Evolutionary conservation across 2,888 invertebrate species (phyloP), one percentile per base, ranked within the genome.

Genomic region (Hyposoter didymator): DNA sequence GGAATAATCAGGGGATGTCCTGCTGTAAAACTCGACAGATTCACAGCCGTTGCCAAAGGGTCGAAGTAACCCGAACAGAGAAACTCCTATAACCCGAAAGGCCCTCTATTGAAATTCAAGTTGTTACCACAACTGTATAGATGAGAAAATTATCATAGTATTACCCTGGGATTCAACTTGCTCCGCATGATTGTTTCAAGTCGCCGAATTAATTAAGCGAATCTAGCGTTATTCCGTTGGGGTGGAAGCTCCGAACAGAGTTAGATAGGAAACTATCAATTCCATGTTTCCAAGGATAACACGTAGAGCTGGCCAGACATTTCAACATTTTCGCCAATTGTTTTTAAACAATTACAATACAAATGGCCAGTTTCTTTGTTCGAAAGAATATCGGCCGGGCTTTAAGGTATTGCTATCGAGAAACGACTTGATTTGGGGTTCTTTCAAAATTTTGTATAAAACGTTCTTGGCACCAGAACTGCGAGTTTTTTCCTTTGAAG

Each of bases 1-100:
- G 78, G 78, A 84, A 84, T 84, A 82, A 81, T 84, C 81, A 74
- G 55, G 81, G 78, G 78, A 84, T 84, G 78, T 78, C 59, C 79
- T 62, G 67, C 73, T 84, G 55, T 74, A 82, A 81, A 78, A 75
- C 66, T 78, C 70, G 28, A 43, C 66, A 78, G 78, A 69, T 39
- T 43, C 84, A n/a, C 78, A 78, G 78, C 84, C 82, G 82, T 78
- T 82, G 73, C 84, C 84, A 78, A 82, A 19, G 82, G 84, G 82
- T 82, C 82, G 62, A 64, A 55, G 82, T n/a, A 82, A 85, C 69
- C 80, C 67, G 28, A 74, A 69, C 69, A 72, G 45, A 66, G 64
- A 80, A 74, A 82, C 78, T 85, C 35, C 52, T 64, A 64, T 85
- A 85, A 79, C 62, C 64, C 59, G 32, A 32, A 78, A 69, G 52